These are phyloP conservation scores for Balanococcus diminutus DNA, from an alignment of 2,888 invertebrate species.

Conservation along the genomic window DNA sequence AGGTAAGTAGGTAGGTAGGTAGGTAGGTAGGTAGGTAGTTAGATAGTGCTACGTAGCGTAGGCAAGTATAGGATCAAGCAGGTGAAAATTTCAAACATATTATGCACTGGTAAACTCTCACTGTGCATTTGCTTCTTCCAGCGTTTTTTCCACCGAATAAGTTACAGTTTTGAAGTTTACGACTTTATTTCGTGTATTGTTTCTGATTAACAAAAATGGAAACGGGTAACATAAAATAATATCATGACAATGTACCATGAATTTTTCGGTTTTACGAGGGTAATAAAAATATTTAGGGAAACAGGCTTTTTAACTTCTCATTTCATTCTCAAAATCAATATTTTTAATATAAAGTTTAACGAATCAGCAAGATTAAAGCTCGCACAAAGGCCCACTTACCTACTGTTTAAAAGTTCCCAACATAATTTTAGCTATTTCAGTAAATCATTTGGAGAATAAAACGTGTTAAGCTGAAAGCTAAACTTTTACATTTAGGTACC, in stretches of 20 bases:
- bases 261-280: constrained; percentile 26
- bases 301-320: constrained; percentile 13
- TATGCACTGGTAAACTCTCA: not conserved
- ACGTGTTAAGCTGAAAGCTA: not conserved
- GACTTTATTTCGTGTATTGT: constrained; percentile 51
- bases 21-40: no score
- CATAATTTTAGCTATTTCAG: not conserved
- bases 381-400: not conserved
- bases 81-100: constrained; percentile 1
- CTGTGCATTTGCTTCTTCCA: not conserved
- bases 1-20: no score
- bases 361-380: constrained; percentile 15
- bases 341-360: constrained; percentile 29
- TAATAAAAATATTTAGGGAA: constrained; percentile 36
- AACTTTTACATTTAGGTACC: not conserved
- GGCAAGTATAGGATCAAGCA: no score
- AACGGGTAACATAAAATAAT: constrained; percentile 48
- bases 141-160: constrained; percentile 31
- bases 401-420: not conserved
- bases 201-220: constrained; percentile 48
- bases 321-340: constrained; percentile 24
- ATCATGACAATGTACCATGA: constrained; percentile 47
- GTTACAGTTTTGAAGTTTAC: constrained; percentile 42
- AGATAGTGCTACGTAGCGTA: no score
- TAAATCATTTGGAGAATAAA: not conserved